Percentiles rank a stretch among this genome's conserved stretches.
Evolutionary conservation across 1,140 invertebrate genomes (phyloP).

Genomic region (Lepidurus arcticus): DNA sequence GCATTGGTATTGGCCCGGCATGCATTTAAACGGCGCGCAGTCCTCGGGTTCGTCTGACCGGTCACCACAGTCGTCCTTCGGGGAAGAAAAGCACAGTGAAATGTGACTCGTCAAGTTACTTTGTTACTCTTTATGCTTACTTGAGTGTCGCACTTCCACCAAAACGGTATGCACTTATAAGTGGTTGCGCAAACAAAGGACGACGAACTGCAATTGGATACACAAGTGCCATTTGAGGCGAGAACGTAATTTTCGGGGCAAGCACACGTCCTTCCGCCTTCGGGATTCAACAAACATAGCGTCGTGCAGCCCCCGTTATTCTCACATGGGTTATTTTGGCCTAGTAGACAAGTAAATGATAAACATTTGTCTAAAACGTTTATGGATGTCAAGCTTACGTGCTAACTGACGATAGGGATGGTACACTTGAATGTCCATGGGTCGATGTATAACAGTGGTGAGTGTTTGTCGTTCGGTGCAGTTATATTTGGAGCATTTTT

Average conservation of each 20-base stretch:
- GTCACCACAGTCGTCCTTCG: constrained; percentile 69
- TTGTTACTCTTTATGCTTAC: constrained; percentile 37
- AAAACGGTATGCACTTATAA: constrained; percentile 62
- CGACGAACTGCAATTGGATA: constrained; percentile 69
- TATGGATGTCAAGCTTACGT: constrained; percentile 40
- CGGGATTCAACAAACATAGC: constrained; percentile 68
- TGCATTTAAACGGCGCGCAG: constrained; percentile 65
- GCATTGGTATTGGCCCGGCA: constrained; percentile 70
- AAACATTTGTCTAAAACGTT: background rate
- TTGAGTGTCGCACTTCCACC: constrained; percentile 58
- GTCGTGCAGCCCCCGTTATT: constrained; percentile 59
- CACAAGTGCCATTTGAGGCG: constrained; percentile 59
- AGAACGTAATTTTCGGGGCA: constrained; percentile 77
- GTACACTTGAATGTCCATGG: constrained; percentile 78
- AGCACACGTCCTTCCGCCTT: constrained; percentile 53
- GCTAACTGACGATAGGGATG: constrained; percentile 68
- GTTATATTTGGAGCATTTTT: constrained; percentile 69
- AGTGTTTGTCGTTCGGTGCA: constrained; percentile 60
- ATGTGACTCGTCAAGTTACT: background rate
- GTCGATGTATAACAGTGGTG: constrained; percentile 67
- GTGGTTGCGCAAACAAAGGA: constrained; percentile 69
- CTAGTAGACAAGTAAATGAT: constrained; percentile 29
- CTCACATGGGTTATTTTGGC: constrained; percentile 49
- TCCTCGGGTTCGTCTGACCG: constrained; percentile 64
- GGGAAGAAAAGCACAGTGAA: constrained; percentile 31